Percentiles rank a stretch among this genome's conserved stretches.
Evolutionary conservation across 2,113 vertebrate species (phyloP).

Genomic region (Ictalurus furcatus): DNA sequence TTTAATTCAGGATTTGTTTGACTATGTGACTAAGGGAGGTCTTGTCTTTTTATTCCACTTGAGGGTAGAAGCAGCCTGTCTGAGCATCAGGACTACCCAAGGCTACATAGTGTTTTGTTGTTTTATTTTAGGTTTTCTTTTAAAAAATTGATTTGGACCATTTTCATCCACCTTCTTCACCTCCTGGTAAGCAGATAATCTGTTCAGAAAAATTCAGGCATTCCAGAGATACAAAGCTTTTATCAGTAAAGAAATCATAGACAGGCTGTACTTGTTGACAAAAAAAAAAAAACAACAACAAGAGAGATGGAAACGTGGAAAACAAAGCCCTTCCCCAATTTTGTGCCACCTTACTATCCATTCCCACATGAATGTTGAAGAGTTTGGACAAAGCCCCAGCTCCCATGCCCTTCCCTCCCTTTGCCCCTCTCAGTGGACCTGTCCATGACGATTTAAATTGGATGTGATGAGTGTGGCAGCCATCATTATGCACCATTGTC

Average conservation of each 20-base stretch:
- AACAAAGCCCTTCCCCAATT: neutral
- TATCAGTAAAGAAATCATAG: neutral
- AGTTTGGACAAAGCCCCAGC: conserved; percentile 37
- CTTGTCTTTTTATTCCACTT: conserved; percentile 79
- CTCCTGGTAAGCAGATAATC: neutral
- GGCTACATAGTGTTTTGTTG: neutral
- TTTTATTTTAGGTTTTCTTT: neutral
- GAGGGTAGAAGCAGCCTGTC: conserved; percentile 79
- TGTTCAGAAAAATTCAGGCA: neutral
- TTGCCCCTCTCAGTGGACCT: conserved; percentile 46
- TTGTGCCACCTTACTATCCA: conserved; percentile 23
- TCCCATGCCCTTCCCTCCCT: conserved; percentile 46
- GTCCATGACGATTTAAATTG: conserved; percentile 89
- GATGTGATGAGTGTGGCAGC: conserved; percentile 97
- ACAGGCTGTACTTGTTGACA: neutral
- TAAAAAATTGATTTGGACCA: neutral
- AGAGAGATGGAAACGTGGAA: neutral
- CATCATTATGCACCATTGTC: conserved; percentile 83
- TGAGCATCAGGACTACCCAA: conserved; percentile 89
- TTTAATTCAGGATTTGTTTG: conserved; percentile 94
- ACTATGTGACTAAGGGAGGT: conserved; percentile 91
- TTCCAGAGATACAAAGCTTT: neutral
- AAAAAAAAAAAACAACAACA: neutral
- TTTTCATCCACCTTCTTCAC: neutral
- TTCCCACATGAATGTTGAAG: conserved; percentile 39